Evolutionary conservation across 2,797 vertebrate genomes (phyloP).

Genomic region (Alauda arvensis): DNA sequence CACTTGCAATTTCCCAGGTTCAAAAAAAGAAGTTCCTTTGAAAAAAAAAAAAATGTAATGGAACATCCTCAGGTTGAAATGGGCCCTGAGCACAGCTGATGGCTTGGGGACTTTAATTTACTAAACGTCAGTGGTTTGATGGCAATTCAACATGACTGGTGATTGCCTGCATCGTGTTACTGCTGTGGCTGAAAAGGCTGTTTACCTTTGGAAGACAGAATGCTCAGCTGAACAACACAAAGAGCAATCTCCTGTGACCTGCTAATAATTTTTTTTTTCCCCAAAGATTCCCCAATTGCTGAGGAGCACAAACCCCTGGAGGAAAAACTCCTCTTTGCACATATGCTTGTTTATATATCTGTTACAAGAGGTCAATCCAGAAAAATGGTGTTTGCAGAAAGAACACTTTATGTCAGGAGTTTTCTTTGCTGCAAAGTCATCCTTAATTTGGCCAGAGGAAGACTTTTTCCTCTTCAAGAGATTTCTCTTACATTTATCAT

Average conservation of each 20-base stretch:
- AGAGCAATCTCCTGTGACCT: conserved; percentile 5
- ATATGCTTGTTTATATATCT: neutral
- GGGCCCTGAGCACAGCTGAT: conserved; percentile 47
- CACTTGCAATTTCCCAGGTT: conserved; percentile 61
- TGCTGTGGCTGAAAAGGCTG: conserved; percentile 40
- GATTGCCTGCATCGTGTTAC: conserved; percentile 61
- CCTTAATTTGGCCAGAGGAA: neutral
- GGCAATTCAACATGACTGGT: conserved; percentile 65
- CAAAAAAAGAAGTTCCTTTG: conserved; percentile 65
- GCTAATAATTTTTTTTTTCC: neutral
- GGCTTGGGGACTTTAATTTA: conserved; percentile 67
- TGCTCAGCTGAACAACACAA: conserved; percentile 35
- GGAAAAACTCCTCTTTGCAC: accelerated
- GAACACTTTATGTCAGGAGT: neutral
- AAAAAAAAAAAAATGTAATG: conserved; percentile 65
- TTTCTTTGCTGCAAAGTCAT: neutral
- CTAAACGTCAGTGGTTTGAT: conserved; percentile 67
- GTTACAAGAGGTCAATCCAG: neutral
- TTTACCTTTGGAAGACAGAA: conserved; percentile 58
- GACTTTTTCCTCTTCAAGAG: neutral
- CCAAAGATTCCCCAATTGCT: neutral
- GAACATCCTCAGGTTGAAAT: conserved; percentile 67
- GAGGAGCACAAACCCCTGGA: neutral
- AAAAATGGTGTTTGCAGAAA: neutral
- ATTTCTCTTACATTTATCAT: neutral